Base-by-base conservation (phyloP, 2,888 invertebrate species). In the Dasypogon diadema region DNA sequence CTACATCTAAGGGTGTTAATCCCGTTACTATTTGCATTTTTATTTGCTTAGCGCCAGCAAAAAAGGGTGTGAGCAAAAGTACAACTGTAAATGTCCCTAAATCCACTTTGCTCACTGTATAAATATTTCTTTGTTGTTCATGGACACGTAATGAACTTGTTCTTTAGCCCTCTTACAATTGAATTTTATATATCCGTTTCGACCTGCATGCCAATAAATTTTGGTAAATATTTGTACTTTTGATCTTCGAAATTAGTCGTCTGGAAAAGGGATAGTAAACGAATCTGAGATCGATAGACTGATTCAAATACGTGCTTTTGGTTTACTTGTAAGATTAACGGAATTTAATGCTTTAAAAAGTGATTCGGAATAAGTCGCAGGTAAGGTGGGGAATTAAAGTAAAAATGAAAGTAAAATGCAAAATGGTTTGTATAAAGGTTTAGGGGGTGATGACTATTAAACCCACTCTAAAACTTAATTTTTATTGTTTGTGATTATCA, bases 11-110 rank as follows among this genome's bases (percentile, higher is more conserved):
- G 74, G 74, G 60, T 37, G 74, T 63, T 74, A 74, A 74, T 74
- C 74, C 63, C 63, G 51, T 74, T 74, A 74, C 30, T 30, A 74
- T 74, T 74, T 74, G 63, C 74, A 74, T 74, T 74, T 74, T 74
- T 74, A 74, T 74, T 74, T 74, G 26, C 74, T 46, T 24, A 46
- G 24, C 42, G 16, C 21, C 16, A 24, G 12, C 46, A 42, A 37
- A 46, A 12, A 58, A 16, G 58, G 46, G 58, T 60, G 58, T 56
- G 48, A 60, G 42, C 6, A 10, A 21, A 8, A 46, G 26, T n/a
- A 58, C 18, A 30, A 51, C 60, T 63, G 60, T 54, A 74, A 74
- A 74, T 74, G 74, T 60, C 74, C 48, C 14, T 30, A 74, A 74
- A 74, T 74, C 74, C 60, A 74, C 74, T 51, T 74, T 74, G 46